Evolutionary conservation across 2,888 invertebrate species (phyloP).

Genomic region (Heteropelma amictum): DNA sequence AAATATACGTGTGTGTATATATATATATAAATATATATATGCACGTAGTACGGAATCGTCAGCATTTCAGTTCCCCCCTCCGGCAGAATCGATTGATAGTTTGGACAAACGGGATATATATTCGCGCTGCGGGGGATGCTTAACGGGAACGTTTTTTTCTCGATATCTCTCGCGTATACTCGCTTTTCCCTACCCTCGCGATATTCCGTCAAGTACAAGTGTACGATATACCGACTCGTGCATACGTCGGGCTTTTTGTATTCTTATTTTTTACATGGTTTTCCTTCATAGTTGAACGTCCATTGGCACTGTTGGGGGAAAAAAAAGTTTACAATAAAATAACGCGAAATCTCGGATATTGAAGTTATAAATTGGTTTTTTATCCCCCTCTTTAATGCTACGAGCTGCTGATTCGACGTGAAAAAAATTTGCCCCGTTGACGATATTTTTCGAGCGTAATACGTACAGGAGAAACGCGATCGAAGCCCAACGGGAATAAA

Average conservation of each 20-base stretch:
- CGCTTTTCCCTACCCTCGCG: neutral
- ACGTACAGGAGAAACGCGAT: neutral
- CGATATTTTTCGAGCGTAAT: neutral
- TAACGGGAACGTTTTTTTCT: conserved; percentile 5
- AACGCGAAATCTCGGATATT: too few relatives aligned
- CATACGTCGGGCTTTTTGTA: too few relatives aligned
- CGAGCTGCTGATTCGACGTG: too few relatives aligned
- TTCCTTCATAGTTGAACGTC: too few relatives aligned
- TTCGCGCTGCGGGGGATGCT: conserved; percentile 38
- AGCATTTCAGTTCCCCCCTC: conserved; percentile 45
- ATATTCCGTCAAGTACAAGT: neutral
- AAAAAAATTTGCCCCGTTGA: too few relatives aligned
- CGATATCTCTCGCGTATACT: neutral
- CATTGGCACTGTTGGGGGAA: too few relatives aligned
- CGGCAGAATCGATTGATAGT: conserved; percentile 72
- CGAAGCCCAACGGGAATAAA: neutral
- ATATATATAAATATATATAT: neutral
- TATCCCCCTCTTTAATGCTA: too few relatives aligned
- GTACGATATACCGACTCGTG: too few relatives aligned
- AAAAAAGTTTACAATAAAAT: too few relatives aligned
- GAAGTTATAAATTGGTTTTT: too few relatives aligned
- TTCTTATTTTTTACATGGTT: too few relatives aligned
- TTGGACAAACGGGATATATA: conserved; percentile 70
- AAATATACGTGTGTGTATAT: neutral
- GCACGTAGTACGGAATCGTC: conserved; percentile 10